Evolutionary conservation across 2,888 invertebrate species (phyloP), one percentile per base, ranked within the genome.

Genomic region (Oxyteleia sp.): DNA sequence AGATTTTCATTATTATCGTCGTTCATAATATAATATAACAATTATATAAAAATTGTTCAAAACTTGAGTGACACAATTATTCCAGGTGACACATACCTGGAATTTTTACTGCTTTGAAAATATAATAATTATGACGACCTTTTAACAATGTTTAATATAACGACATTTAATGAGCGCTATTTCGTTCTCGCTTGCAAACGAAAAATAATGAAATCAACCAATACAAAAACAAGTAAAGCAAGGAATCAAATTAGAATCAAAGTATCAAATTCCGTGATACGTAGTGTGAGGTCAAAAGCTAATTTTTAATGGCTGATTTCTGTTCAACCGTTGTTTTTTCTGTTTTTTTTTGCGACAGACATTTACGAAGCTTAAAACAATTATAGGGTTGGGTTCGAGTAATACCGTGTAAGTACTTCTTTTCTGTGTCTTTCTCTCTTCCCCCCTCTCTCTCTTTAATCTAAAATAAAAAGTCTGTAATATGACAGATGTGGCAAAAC

Each of bases 231-330:
- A 74, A 74, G 64, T 38, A 82, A 69, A 71, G 82, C 59, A 82
- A 82, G 64, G 75, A 72, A 80, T 80, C 61, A 68, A 72, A 80
- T 80, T 74, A 68, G 59, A 71, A 63, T 82, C 69, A 82, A 82
- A 71, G 71, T 76, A 71, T 69, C 71, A 76, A 71, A 72, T 71
- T 76, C 59, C 13, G 59, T 38, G 57, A 57, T 38, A 64, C 79
- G 53, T 72, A 43, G 80, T 71, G 64, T 79, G 79, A 80, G 80
- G 51, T 59, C 72, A 64, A 72, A 80, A 80, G 72, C 80, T 80
- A 72, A 66, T 80, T 53, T 80, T 80, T 78, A 72, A 80, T 80
- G 72, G 80, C 72, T 80, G 80, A 80, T 80, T 80, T 80, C 80
- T 66, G 51, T 66, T 66, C 59, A 61, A 72, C 68, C 66, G 63